Evolutionary conservation across 1,140 invertebrate species (phyloP), one percentile per base, ranked within the genome.

Genomic region (Samia ricini): DNA sequence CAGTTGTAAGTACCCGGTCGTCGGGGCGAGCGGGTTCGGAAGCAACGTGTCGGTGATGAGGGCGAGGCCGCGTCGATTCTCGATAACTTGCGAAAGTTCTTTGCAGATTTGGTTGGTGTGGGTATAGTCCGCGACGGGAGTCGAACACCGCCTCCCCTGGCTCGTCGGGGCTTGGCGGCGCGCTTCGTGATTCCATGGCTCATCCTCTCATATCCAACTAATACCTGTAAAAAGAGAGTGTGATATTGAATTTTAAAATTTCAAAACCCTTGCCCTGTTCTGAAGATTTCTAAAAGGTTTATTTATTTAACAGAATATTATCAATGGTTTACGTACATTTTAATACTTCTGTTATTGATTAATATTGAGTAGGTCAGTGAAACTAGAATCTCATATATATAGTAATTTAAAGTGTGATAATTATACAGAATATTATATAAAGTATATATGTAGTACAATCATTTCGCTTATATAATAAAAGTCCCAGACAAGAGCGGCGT

Each of bases 161-260:
- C 70, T 89, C 87, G 75, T 89, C 87, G 87, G 87, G 87, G 87
- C 87, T 89, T 68, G 87, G 87, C 85, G 87, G 87, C 84, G 87
- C 87, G 69, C 87, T 89, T 57, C 84, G 87, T 76, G 87, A 87
- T 86, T 88, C 87, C 87, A 89, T 89, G 75, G 81, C 74, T 88
- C 87, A 89, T 89, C 81, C 69, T 89, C 78, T 87, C 83, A 82
- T 87, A 64, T 66, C 83, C 77, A 80, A 66, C 74, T 62, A 68
- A 69, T 76, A 66, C 76, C 86, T 89, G 79, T 26, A 81, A 87
- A 76, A 60, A 64, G 72, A 82, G 70, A 61, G 65, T 59, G 42
- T 21, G 64, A 49, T 59, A 18, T 62, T 66, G 33, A 15, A 42
- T 51, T 52, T 48, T 48, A 2, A 52, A 23, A 52, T 52, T 52